A percentile compares a stretch with the other conserved stretches of the same genome.
Evolutionary conservation across 2,113 vertebrate species (phyloP).

Genomic region (Aplodontia rufa): DNA sequence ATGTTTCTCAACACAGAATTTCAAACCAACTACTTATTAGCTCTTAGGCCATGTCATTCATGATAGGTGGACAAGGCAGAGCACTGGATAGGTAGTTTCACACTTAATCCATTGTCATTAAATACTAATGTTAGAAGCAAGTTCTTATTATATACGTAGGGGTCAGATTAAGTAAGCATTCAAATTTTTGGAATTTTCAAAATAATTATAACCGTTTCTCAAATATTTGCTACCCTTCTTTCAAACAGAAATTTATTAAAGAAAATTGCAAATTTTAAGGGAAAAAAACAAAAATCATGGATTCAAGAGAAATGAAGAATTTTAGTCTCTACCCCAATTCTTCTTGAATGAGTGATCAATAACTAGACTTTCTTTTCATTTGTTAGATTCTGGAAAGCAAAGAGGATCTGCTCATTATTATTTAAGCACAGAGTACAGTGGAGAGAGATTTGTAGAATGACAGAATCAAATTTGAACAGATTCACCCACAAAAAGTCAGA

Average conservation of each 20-base stretch:
- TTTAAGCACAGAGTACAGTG: background rate
- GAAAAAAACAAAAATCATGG: background rate
- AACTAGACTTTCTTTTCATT: background rate
- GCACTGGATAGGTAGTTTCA: background rate
- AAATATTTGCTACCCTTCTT: background rate
- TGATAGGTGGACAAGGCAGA: background rate
- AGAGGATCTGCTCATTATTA: background rate
- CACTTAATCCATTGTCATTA: background rate
- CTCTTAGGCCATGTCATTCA: background rate
- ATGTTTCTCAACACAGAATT: background rate
- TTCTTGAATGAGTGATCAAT: background rate
- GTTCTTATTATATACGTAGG: background rate
- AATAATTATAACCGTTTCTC: background rate
- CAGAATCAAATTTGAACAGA: constrained; percentile 15
- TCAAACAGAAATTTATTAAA: background rate
- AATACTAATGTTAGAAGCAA: background rate
- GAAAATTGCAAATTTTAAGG: background rate
- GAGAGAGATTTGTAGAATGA: background rate
- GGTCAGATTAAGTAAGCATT: background rate
- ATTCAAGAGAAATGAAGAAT: background rate
- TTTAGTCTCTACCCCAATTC: background rate
- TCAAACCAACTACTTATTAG: background rate
- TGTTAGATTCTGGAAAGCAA: background rate
- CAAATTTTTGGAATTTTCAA: background rate
- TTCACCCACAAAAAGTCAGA: background rate